A percentile compares a stretch with the other conserved stretches of the same genome.
Conservation (phyloP, 2,797 vertebrate genomes). For the Poecile montanus region DNA sequence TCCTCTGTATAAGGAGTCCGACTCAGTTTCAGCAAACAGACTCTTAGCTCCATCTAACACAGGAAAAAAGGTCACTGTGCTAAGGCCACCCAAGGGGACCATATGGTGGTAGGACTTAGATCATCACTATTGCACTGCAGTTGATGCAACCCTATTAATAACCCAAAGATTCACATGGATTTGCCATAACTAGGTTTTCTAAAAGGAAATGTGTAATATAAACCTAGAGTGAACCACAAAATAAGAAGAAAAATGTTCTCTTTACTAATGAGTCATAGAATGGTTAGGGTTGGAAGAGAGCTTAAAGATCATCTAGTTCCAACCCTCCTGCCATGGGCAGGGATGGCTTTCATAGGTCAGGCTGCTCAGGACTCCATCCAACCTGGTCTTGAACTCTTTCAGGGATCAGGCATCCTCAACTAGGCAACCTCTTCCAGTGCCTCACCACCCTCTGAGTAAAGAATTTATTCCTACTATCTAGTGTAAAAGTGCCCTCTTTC, state of each 20-base stretch:
- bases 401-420: background rate
- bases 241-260: background rate
- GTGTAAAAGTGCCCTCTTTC: background rate
- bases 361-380: background rate
- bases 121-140: background rate
- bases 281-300: background rate
- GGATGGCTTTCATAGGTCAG: background rate
- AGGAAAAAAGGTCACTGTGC: slow-evolving; percentile 21
- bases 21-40: background rate
- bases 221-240: background rate
- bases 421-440: background rate
- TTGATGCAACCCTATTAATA: slow-evolving; percentile 18
- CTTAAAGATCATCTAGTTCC: background rate
- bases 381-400: background rate
- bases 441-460: background rate
- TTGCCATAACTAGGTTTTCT: background rate
- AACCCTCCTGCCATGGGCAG: background rate
- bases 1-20: background rate
- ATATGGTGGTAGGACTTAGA: slow-evolving; percentile 3
- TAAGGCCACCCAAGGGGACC: background rate
- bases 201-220: background rate
- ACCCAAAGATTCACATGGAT: background rate
- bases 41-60: background rate
- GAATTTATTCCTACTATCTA: background rate
- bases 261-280: background rate